Evolutionary conservation across 2,797 vertebrate species (phyloP), one percentile per base, ranked within the genome.

Genomic region (Eulemur mongoz): DNA sequence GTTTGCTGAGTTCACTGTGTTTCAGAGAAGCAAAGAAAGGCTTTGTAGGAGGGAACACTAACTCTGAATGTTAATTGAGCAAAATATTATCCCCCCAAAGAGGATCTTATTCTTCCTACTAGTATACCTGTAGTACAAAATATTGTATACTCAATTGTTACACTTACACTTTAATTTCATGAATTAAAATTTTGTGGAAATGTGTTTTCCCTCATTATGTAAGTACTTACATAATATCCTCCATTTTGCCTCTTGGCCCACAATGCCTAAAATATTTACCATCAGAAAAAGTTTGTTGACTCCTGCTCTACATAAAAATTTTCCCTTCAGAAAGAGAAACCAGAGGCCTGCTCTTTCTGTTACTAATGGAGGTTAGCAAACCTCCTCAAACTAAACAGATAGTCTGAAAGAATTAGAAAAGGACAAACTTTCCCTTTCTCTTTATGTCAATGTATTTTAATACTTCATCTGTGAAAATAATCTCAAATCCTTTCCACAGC

Each of bases 251-350:
- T 91, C 30, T n/a, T 92, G 32, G 61, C 69, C 63, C 45, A 84
- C 27, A 32, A 59, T 14, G 43, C 45, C 61, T 81, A 69, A 83
- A 90, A 81, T 54, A 27, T 76, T 90, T 76, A 89, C 57, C 4
- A 78, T 69, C 11, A 67, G 40, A 59, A 92, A 69, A 95, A 76
- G 38, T 81, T 73, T 90, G 30, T 32, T 35, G 45, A 91, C 9
- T 7, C 70, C 43, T 57, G 32, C 32, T 78, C 59, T 90, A 83
- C 25, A 86, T 15, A 57, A 73, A 40, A 38, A 65, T 7, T 78
- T 87, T 75, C 76, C 61, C 43, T 91, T 93, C 67, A 88, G 50
- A 83, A 95, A 91, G 45, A 76, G 48, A 80, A 93, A 79, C n/a
- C 30, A 1, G 4, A 96, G 61, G 50, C 32, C 40, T 83, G 38